Conservation (phyloP, 2,113 vertebrate species). For the Mastomys natalensis region DNA sequence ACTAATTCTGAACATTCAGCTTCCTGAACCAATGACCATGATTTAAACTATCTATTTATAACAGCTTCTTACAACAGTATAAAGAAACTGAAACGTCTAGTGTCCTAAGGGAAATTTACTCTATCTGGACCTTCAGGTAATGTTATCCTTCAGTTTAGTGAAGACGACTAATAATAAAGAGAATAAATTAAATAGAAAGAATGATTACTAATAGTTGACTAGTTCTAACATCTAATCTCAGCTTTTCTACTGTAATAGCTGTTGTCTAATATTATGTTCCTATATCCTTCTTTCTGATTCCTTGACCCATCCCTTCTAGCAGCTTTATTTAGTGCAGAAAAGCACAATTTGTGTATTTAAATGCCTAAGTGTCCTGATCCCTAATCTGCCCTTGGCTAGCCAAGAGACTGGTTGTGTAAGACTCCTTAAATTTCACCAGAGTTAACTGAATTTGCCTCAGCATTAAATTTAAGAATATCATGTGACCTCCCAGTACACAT, state of each 20-base stretch:
- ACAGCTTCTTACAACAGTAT: neutral
- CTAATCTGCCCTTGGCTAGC: constrained; percentile 53
- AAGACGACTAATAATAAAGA: too few species aligned
- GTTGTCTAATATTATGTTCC: neutral
- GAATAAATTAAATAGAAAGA: neutral
- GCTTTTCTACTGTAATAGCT: neutral
- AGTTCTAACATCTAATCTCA: neutral
- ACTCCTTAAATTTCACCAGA: constrained; percentile 74
- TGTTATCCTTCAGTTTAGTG: neutral
- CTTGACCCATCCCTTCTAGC: neutral
- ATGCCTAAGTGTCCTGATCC: constrained; percentile 14
- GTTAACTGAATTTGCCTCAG: constrained; percentile 73
- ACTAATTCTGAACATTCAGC: neutral
- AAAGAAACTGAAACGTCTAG: neutral
- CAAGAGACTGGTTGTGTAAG: constrained; percentile 43
- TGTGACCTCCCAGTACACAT: constrained; percentile 52
- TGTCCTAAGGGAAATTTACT: neutral
- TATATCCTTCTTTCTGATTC: neutral
- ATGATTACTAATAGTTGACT: neutral
- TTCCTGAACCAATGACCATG: neutral
- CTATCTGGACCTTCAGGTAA: neutral
- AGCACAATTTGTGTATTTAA: constrained; percentile 32
- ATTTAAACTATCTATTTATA: neutral
- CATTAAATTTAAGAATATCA: constrained; percentile 71
- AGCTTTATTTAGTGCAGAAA: constrained; percentile 2